Conservation (phyloP, 2,113 vertebrate genomes). For the Percina caprodes region DNA sequence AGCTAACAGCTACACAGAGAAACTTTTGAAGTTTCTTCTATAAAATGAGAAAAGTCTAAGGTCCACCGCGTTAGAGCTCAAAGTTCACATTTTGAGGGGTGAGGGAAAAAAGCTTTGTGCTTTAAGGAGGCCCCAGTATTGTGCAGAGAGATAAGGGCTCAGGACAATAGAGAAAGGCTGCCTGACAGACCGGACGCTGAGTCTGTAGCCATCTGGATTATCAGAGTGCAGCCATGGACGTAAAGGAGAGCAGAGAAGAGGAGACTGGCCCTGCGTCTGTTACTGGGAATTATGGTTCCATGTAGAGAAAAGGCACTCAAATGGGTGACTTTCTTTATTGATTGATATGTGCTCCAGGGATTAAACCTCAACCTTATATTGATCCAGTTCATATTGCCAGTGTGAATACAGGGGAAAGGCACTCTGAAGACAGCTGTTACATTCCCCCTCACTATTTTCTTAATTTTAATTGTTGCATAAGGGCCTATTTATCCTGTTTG, state of each 20-base stretch:
- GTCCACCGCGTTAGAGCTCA: constrained; percentile 28
- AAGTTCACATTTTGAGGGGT: constrained; percentile 57
- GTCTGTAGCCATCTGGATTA: constrained; percentile 63
- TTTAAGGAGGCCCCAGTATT: constrained; percentile 40
- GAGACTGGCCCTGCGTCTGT: constrained; percentile 38
- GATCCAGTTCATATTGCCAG: constrained; percentile 57
- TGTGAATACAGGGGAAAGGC: constrained; percentile 12
- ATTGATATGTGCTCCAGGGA: constrained; percentile 70
- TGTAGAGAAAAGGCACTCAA: constrained; percentile 55
- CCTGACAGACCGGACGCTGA: constrained; percentile 40
- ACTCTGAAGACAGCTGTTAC: constrained; percentile 21
- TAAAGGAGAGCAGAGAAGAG: constrained; percentile 27
- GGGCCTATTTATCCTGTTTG: neutral
- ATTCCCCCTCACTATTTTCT: constrained; percentile 16
- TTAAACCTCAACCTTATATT: constrained; percentile 75
- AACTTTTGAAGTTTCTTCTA: constrained; percentile 29
- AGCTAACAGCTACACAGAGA: neutral
- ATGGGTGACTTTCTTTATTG: constrained; percentile 78
- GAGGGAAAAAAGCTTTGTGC: constrained; percentile 58
- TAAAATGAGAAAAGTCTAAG: constrained; percentile 13
- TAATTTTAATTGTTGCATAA: constrained; percentile 20
- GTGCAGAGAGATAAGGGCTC: constrained; percentile 58
- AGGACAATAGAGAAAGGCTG: constrained; percentile 56
- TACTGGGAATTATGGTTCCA: constrained; percentile 63
- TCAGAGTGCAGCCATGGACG: constrained; percentile 59